These are phyloP conservation scores for Lithobates pipiens DNA, from an alignment of 2,797 vertebrate genomes.

Conservation along the genomic window DNA sequence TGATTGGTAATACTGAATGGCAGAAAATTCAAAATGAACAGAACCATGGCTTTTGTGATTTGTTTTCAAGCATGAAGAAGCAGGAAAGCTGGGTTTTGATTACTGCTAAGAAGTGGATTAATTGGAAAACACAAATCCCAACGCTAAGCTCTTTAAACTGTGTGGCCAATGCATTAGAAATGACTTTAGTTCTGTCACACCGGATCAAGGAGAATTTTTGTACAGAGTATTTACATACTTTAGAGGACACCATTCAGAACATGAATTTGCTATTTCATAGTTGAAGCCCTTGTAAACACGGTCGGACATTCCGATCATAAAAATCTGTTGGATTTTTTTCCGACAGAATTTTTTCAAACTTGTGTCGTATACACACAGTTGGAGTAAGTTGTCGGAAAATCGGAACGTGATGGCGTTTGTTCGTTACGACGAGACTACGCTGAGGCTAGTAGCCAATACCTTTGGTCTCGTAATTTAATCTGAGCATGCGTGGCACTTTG, in stretches of 20 bases:
- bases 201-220: neutral
- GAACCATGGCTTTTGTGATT: neutral
- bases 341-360: no score
- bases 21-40: slow-evolving; percentile 1
- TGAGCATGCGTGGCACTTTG: no score
- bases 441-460: no score
- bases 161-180: slow-evolving; percentile 17
- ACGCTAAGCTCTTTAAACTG: slow-evolving; percentile 23
- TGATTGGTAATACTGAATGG: slow-evolving; percentile 1
- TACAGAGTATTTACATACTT: slow-evolving; percentile 9
- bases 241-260: neutral
- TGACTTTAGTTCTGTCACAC: slow-evolving; percentile 16
- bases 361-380: no score
- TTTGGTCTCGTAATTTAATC: no score
- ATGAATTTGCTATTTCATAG: neutral
- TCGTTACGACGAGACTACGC: no score
- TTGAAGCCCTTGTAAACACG: no score
- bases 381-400: no score
- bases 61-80: slow-evolving; percentile 20
- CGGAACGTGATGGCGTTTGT: no score
- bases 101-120: slow-evolving; percentile 43
- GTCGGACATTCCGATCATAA: no score
- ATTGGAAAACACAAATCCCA: slow-evolving; percentile 44
- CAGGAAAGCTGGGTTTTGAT: slow-evolving; percentile 20
- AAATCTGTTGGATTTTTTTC: no score